Evolutionary conservation across 2,797 vertebrate species (phyloP).

Genomic region (Ctenopoma multispine): DNA sequence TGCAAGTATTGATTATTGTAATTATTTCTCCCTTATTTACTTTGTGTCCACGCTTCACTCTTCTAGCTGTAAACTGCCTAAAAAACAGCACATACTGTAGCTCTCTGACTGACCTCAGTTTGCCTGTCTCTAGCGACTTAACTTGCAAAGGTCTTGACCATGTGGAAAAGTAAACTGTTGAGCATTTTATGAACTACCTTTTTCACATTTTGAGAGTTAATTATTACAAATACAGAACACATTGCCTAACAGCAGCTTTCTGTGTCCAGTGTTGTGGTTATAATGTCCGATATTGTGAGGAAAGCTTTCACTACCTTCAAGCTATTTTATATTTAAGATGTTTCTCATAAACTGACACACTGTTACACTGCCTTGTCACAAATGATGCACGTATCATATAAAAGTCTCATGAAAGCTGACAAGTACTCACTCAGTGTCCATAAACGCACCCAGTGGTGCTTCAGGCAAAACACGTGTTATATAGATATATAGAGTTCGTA

Average conservation of each 20-base stretch:
- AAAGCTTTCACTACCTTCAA: background rate
- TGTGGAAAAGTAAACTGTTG: background rate
- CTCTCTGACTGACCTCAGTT: background rate
- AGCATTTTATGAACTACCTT: background rate
- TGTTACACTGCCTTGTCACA: conserved; percentile 53
- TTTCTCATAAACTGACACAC: conserved; percentile 54
- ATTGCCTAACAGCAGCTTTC: background rate
- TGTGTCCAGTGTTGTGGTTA: background rate
- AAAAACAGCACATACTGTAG: background rate
- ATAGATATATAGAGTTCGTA: conserved; percentile 35
- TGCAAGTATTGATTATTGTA: background rate
- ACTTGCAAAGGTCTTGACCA: background rate
- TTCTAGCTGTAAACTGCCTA: background rate
- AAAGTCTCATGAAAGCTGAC: conserved; percentile 58
- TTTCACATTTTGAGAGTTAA: no score
- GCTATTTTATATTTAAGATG: conserved; percentile 48
- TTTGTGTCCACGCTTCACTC: background rate
- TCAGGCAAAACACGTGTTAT: conserved; percentile 38
- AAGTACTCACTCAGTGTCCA: conserved; percentile 47
- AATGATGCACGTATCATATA: conserved; percentile 49
- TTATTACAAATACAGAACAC: background rate
- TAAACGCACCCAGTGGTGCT: conserved; percentile 35
- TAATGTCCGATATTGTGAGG: background rate
- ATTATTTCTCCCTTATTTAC: background rate
- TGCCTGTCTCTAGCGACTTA: background rate